Conservation (phyloP, 2,888 invertebrate genomes). For the Ichneumon xanthorius region DNA sequence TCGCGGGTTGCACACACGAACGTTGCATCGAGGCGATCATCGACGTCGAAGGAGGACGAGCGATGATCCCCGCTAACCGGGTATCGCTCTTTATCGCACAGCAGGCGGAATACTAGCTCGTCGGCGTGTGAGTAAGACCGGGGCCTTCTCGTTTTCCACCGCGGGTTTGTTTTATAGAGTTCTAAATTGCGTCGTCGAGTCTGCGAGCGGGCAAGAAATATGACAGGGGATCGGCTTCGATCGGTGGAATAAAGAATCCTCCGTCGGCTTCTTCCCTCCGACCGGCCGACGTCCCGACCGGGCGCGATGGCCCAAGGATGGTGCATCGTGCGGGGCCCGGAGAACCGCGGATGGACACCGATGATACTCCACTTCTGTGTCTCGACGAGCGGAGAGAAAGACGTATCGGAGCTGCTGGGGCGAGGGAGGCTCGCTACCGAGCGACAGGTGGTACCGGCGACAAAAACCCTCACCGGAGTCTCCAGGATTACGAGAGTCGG, state of each 20-base stretch:
- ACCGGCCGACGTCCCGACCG: constrained; percentile 14
- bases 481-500: constrained; percentile 74
- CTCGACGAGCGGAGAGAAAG: constrained; percentile 56
- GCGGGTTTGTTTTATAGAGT: constrained; percentile 68
- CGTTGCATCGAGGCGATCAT: constrained; percentile 38
- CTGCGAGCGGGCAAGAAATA: constrained; percentile 78
- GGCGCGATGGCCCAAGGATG: neutral
- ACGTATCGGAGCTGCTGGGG: constrained; percentile 66
- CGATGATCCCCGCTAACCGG: neutral
- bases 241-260: constrained; percentile 79
- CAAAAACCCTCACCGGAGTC: constrained; percentile 74
- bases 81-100: constrained; percentile 31
- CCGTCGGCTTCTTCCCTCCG: constrained; percentile 8
- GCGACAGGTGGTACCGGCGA: constrained; percentile 79
- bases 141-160: neutral
- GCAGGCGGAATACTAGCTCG: constrained; percentile 15
- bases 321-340: neutral
- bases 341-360: constrained; percentile 1
- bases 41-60: neutral
- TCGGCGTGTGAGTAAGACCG: constrained; percentile 29
- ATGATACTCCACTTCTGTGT: neutral
- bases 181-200: constrained; percentile 79
- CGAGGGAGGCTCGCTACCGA: constrained; percentile 66
- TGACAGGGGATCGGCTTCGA: constrained; percentile 78
- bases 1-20: constrained; percentile 1